Evolutionary conservation across 2,888 invertebrate genomes (phyloP), one percentile per base, ranked within the genome.

Genomic region (Drosophila multiciliata): DNA sequence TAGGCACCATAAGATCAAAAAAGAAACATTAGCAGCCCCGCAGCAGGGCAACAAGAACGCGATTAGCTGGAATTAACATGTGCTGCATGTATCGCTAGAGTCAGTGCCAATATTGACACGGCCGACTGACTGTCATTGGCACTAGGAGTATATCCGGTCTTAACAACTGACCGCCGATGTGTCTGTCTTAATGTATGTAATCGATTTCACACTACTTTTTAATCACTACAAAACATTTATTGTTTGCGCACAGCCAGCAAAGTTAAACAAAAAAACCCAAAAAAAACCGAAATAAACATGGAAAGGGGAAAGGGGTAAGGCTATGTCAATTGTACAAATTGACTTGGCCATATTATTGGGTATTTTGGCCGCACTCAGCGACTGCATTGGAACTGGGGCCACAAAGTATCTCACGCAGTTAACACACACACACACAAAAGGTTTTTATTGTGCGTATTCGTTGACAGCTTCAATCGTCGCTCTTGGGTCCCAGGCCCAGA

Each of bases 121-220:
- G 49, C 11, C 4, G n/a, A 35, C 35, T 29, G n/a, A 35, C 35
- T 29, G 8, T 40, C 50, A 26, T 26, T 15, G 59, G 50, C 58
- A 53, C 66, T 66, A 59, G 76, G 59, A 15, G 29, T 59, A 75
- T 85, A 80, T 83, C 83, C 83, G 83, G 83, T 82, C 83, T 61
- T 64, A 20, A 60, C 69, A 63, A 70, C 72, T 67, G 84, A 64
- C 73, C 71, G 68, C 38, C 66, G 61, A 29, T 67, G 52, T 58
- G 71, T 60, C 73, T 61, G 76, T 4, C 66, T 80, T 85, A 86
- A 86, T 85, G 83, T 82, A 64, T 78, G 74, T 86, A 86, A 86
- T 86, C 87, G 86, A 86, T 86, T 86, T 86, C 89, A 88, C 86
- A 86, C 89, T 86, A 88, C 76, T 86, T 88, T 85, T 86, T 86